Conservation (phyloP, 2,888 invertebrate species). For the Andrena bicolor region DNA sequence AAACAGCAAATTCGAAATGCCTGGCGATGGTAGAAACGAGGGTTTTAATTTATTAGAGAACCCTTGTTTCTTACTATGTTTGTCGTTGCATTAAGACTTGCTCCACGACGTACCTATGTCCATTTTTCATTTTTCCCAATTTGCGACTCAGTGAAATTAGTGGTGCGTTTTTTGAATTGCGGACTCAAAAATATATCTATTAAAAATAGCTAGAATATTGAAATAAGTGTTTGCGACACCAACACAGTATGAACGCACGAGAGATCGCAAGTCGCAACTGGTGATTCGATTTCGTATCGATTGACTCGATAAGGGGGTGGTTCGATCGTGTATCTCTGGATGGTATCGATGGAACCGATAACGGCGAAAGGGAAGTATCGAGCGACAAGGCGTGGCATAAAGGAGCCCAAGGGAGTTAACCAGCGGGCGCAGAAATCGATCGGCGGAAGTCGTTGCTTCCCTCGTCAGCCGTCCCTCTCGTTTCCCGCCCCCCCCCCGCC, state of each 20-base stretch:
- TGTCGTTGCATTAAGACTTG: too few species aligned
- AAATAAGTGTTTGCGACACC: too few species aligned
- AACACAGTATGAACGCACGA: not conserved
- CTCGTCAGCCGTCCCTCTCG: constrained; percentile 28
- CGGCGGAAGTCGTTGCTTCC: constrained; percentile 70
- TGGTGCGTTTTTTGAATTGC: too few species aligned
- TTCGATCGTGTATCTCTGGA: constrained; percentile 5
- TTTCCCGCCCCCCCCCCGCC: not conserved
- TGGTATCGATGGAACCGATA: constrained; percentile 24
- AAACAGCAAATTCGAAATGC: constrained; percentile 8
- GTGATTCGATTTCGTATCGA: not conserved
- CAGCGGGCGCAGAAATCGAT: constrained; percentile 75
- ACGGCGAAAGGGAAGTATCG: constrained; percentile 64
- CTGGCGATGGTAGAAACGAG: not conserved
- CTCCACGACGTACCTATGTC: too few species aligned
- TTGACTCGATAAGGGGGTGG: not conserved
- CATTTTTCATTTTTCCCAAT: too few species aligned
- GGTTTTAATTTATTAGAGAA: not conserved
- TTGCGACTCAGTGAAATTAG: too few species aligned
- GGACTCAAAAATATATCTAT: too few species aligned
- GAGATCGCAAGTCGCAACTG: not conserved
- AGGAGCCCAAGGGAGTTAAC: constrained; percentile 73
- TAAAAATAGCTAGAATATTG: too few species aligned
- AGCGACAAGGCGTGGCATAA: constrained; percentile 75
- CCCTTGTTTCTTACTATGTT: too few species aligned